A percentile compares a stretch with the other conserved stretches of the same genome.
Conservation (phyloP, 2,888 invertebrate genomes). For the Eupithecia dodoneata region DNA sequence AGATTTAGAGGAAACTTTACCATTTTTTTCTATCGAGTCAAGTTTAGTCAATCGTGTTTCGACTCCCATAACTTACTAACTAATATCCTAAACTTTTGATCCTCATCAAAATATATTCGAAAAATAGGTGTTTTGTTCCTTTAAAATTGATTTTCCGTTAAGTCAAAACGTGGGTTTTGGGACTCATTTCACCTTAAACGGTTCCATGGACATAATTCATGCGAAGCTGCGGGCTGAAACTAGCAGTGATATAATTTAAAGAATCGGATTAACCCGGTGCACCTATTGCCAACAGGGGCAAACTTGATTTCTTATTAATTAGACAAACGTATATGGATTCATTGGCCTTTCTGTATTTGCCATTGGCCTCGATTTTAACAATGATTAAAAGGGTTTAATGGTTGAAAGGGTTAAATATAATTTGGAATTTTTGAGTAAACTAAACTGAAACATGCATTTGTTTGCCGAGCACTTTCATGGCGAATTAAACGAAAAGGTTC, state of each 20-base stretch:
- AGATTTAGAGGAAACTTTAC: too few species aligned
- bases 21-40: too few species aligned
- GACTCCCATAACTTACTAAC: too few species aligned
- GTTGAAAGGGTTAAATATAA: not conserved
- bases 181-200: too few species aligned
- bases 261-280: not conserved
- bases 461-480: not conserved
- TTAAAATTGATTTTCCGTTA: too few species aligned
- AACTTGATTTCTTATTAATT: not conserved
- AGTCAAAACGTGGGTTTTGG: too few species aligned
- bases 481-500: not conserved
- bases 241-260: not conserved
- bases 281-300: not conserved
- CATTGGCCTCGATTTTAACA: not conserved
- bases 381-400: not conserved
- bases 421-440: not conserved
- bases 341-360: not conserved
- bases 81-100: too few species aligned
- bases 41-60: too few species aligned
- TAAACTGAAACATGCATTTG: not conserved
- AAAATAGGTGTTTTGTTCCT: too few species aligned
- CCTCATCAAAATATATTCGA: too few species aligned
- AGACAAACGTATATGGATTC: not conserved
- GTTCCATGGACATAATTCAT: too few species aligned
- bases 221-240: too few species aligned